Evolutionary conservation across 53 echinoderm and acorn worm genomes (phyloP).

Genomic region (Echinometra lucunter): DNA sequence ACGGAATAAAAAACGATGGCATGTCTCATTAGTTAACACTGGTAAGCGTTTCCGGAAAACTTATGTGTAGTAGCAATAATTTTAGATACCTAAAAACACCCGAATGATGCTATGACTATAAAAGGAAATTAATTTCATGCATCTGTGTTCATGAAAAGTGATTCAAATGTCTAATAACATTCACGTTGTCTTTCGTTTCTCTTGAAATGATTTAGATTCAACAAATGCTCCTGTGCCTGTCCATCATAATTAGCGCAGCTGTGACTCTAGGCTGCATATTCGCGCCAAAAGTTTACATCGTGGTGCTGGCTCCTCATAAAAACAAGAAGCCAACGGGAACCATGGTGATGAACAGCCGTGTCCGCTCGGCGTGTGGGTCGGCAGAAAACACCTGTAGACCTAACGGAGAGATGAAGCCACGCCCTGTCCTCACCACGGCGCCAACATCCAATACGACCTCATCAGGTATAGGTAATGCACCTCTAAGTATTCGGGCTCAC

Average conservation of each 20-base stretch:
- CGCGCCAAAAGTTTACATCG: conserved; percentile 97
- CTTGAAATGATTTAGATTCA: conserved; percentile 80
- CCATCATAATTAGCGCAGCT: conserved; percentile 87
- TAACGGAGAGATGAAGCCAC: conserved; percentile 83
- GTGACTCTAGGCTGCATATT: conserved; percentile 95
- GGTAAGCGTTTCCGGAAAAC: not conserved
- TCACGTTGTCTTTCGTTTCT: not conserved
- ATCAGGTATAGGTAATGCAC: conserved; percentile 80
- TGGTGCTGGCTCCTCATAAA: conserved; percentile 96
- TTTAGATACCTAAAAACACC: not conserved
- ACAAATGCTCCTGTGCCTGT: conserved; percentile 92
- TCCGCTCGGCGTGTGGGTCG: conserved; percentile 88
- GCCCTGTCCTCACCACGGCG: conserved; percentile 69
- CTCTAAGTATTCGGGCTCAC: conserved; percentile 26
- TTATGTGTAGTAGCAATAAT: too few species aligned
- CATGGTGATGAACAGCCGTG: conserved; percentile 88
- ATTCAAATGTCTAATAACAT: not conserved
- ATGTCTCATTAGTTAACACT: too few species aligned
- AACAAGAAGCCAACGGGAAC: conserved; percentile 92
- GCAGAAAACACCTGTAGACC: conserved; percentile 80
- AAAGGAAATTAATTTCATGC: too few species aligned
- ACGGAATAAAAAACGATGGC: too few species aligned
- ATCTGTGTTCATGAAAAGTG: not conserved
- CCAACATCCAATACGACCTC: conserved; percentile 89
- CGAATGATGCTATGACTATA: not conserved